These are phyloP conservation scores for Lymantria monacha DNA, from an alignment of 2,888 invertebrate genomes.

Conservation along the genomic window DNA sequence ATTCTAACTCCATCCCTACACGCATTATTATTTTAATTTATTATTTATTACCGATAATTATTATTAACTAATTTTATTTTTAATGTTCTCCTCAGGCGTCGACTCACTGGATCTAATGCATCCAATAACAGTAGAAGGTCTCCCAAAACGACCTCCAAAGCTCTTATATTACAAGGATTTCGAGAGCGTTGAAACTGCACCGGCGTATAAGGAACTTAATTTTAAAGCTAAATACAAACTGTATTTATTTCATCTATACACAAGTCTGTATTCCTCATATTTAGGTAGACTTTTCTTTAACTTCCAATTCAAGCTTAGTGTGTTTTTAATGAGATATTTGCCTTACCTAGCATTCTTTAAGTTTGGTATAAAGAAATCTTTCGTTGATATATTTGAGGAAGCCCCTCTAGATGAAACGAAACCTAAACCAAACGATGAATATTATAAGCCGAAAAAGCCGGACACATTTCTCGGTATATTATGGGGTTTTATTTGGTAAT, in stretches of 20 bases:
- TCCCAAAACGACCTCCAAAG: conserved; percentile 42
- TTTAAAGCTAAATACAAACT: conserved; percentile 53
- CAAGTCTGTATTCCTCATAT: conserved; percentile 59
- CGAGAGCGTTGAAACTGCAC: conserved; percentile 60
- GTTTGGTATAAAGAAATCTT: conserved; percentile 84
- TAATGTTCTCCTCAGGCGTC: conserved; percentile 47
- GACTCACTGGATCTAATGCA: conserved; percentile 45
- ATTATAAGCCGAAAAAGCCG: conserved; percentile 38
- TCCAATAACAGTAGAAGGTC: conserved; percentile 48
- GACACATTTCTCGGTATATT: conserved; percentile 49
- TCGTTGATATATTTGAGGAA: conserved; percentile 81
- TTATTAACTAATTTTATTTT: not conserved
- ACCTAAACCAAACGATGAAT: conserved; percentile 61
- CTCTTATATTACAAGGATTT: conserved; percentile 66
- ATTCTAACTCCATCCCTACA: too few species aligned
- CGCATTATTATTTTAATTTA: too few species aligned
- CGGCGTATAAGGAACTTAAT: conserved; percentile 64
- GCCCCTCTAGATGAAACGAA: conserved; percentile 55
- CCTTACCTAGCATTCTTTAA: conserved; percentile 86
- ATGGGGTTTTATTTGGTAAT: conserved; percentile 48
- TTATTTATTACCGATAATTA: too few species aligned
- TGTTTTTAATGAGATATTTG: conserved; percentile 85
- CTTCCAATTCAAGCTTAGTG: conserved; percentile 77
- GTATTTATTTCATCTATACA: conserved; percentile 34
- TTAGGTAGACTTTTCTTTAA: conserved; percentile 85